These are phyloP conservation scores for Oncorhynchus gorbuscha DNA, from an alignment of 2,113 vertebrate species.

Conservation along the genomic window DNA sequence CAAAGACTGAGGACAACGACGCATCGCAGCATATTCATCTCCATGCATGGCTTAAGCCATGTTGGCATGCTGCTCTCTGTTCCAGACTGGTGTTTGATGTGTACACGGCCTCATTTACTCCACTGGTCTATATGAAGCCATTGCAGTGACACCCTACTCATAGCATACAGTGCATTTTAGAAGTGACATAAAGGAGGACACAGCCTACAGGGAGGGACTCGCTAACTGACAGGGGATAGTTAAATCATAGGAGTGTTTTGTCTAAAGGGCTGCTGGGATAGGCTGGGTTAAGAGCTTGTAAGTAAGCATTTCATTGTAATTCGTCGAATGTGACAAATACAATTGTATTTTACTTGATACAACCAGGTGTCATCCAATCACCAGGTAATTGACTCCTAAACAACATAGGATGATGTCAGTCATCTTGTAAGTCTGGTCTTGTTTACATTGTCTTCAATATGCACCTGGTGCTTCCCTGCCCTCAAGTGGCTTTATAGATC, in stretches of 20 bases:
- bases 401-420: no score
- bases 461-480: no score
- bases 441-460: no score
- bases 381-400: no score
- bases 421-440: no score
- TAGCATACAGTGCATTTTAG: background rate
- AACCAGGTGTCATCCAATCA: no score
- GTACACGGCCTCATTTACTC: background rate
- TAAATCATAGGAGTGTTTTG: slow-evolving; percentile 49
- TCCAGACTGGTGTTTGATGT: background rate
- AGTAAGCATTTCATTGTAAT: background rate
- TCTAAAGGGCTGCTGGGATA: slow-evolving; percentile 47
- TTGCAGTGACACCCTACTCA: background rate
- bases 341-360: no score
- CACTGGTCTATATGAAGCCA: background rate
- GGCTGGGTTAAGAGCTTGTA: no score
- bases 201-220: no score
- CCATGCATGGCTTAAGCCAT: background rate
- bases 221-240: slow-evolving; percentile 12
- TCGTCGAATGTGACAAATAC: no score
- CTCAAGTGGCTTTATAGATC: background rate
- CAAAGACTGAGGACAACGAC: background rate
- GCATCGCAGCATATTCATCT: background rate
- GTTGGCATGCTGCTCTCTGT: background rate
- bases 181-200: background rate